A percentile compares a stretch with the other conserved stretches of the same genome.
Conservation (phyloP, 2,888 invertebrate species). For the Meteorus colon region DNA sequence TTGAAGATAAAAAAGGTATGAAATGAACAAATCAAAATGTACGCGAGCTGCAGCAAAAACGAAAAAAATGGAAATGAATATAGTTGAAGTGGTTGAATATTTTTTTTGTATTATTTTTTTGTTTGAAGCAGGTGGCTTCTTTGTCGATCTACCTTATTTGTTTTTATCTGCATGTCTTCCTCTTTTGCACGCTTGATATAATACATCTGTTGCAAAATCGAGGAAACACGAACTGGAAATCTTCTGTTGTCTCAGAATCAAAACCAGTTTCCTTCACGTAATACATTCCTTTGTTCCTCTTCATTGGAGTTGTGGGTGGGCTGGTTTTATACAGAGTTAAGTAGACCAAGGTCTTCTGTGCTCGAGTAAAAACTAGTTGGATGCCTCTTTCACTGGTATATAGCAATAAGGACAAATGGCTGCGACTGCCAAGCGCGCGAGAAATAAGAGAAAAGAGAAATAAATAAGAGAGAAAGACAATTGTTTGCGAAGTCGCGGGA, state of each 20-base stretch:
- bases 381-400: conserved; percentile 2
- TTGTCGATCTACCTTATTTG: neutral
- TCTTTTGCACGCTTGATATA: conserved; percentile 6
- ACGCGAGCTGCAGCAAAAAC: neutral
- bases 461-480: conserved; percentile 31
- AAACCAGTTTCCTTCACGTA: conserved; percentile 20
- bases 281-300: conserved; percentile 15
- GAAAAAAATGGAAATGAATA: conserved; percentile 4
- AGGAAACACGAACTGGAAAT: conserved; percentile 19
- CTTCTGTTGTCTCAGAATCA: conserved; percentile 3
- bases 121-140: too few relatives aligned
- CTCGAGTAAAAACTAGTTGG: conserved; percentile 17
- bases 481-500: conserved; percentile 27
- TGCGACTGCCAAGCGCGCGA: conserved; percentile 32
- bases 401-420: conserved; percentile 29
- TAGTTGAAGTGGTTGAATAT: neutral
- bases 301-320: conserved; percentile 18
- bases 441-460: neutral
- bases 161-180: neutral
- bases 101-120: neutral
- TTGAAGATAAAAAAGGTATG: conserved; percentile 11
- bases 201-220: conserved; percentile 22
- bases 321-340: conserved; percentile 19
- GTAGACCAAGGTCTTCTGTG: conserved; percentile 24
- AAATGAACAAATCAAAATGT: conserved; percentile 37